These are phyloP conservation scores for Crematogaster levior DNA, from an alignment of 2,888 invertebrate species.

Conservation along the genomic window DNA sequence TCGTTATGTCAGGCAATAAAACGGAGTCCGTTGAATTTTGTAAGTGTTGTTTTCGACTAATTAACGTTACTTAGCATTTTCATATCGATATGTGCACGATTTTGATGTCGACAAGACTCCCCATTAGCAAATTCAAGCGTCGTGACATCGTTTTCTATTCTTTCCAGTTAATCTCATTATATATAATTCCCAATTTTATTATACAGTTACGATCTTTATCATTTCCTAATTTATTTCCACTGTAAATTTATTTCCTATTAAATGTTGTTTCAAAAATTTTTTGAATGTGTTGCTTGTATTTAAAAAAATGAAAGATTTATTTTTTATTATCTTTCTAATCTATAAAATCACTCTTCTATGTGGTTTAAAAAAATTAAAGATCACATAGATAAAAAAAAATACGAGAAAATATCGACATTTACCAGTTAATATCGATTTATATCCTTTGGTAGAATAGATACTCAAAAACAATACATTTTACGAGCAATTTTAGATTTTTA, in stretches of 20 bases:
- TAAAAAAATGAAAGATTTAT: background rate
- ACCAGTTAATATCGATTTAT: background rate
- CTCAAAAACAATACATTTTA: no score
- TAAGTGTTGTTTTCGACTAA: constrained; percentile 76
- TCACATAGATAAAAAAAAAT: background rate
- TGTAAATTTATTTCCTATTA: background rate
- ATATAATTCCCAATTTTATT: background rate
- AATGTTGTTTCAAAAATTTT: background rate
- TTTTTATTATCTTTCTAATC: background rate
- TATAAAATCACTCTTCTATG: no score
- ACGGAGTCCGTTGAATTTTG: constrained; percentile 64
- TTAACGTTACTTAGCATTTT: constrained; percentile 73
- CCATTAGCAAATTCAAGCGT: constrained; percentile 54
- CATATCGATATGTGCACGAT: constrained; percentile 64
- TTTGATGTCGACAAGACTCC: constrained; percentile 70
- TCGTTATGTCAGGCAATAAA: constrained; percentile 74
- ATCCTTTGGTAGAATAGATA: background rate
- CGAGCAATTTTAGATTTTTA: background rate
- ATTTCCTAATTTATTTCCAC: background rate
- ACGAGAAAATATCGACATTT: background rate
- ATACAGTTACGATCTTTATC: background rate
- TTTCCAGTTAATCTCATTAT: constrained; percentile 33
- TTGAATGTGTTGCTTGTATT: background rate
- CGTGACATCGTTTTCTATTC: constrained; percentile 33
- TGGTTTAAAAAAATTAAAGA: background rate